phyloP scores from a whole-genome alignment of 2,888 invertebrate species.

The Timema cristinae region DNA sequence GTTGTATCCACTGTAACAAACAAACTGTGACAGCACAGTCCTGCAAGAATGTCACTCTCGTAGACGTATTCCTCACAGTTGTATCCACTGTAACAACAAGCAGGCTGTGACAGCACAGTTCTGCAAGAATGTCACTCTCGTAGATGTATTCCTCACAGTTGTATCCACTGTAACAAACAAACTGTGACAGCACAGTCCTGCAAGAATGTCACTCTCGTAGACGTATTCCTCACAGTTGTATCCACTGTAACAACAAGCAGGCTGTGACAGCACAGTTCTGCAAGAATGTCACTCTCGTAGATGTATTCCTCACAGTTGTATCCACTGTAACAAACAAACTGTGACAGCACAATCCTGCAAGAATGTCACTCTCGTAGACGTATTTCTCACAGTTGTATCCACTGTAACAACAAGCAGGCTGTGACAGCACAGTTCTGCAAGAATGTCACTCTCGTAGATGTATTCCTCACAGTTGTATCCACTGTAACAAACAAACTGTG shows the following conservation, averaged over 20 bases:
- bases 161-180: conserved; percentile 72
- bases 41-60: conserved; percentile 70
- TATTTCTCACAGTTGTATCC: conserved; percentile 99
- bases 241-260: conserved; percentile 60
- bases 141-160: conserved; percentile 97
- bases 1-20: conserved; percentile 81
- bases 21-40: not conserved
- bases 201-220: conserved; percentile 77
- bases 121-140: conserved; percentile 70
- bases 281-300: conserved; percentile 77
- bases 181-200: no score
- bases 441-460: conserved; percentile 87
- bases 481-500: conserved; percentile 50
- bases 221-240: conserved; percentile 99
- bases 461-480: conserved; percentile 99
- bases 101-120: not conserved
- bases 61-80: conserved; percentile 97
- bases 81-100: conserved; percentile 72
- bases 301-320: conserved; percentile 99
- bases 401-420: conserved; percentile 50
- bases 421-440: no score
- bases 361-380: conserved; percentile 87
- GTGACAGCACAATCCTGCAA: no score
- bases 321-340: conserved; percentile 60
- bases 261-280: no score